Base-by-base conservation (phyloP, 2,113 vertebrate genomes). In the Periophthalmus modestus region DNA sequence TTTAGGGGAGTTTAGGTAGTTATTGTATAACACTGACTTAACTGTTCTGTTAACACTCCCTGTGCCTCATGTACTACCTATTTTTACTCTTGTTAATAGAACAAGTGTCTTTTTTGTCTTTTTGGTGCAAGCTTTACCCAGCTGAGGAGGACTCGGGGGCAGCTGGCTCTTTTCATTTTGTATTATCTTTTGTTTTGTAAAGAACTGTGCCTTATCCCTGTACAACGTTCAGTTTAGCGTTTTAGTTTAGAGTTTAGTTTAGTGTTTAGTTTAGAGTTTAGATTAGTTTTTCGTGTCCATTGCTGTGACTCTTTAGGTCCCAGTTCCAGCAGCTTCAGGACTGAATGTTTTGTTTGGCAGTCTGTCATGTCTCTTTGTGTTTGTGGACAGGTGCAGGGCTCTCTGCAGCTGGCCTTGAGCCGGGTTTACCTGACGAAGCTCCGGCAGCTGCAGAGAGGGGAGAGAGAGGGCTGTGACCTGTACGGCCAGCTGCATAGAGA, bases 331-430 rank as follows among this genome's bases (percentile, higher is more conserved):
- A 82, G 39, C 28, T 54, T 18, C 7, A 23, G 63, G 54, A 77
- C 81, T 66, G 75, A 70, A 75, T 76, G 74, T 83, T 80, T 82
- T 82, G 89, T 85, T 76, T 77, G 81, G 74, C 76, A 75, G 79
- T 82, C 87, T 89, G 89, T 89, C 82, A 84, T 85, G 69, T 81
- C 28, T 62, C 18, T 52, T 79, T 71, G 89, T 88, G 80, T 82
- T 55, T 89, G 78, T 88, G 77, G 76, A 75, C 90, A 95, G 93
- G 90, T 94, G 81, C 89, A 93, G 88, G 90, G 91, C 75, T 90
- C 85, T 73, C 83, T 94, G 82, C 89, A 91, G 70, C 84, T 95
- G 85, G 88, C 87, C 19, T 89, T 90, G 78, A 90, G 84, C 80
- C 90, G 85, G 79, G 80, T 89, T 24, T 79, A 91, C 76, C 81